A percentile compares a stretch with the other conserved stretches of the same genome.
These are phyloP conservation scores for Dryocosmus kuriphilus DNA, from an alignment of 2,888 invertebrate genomes.

Conservation along the genomic window DNA sequence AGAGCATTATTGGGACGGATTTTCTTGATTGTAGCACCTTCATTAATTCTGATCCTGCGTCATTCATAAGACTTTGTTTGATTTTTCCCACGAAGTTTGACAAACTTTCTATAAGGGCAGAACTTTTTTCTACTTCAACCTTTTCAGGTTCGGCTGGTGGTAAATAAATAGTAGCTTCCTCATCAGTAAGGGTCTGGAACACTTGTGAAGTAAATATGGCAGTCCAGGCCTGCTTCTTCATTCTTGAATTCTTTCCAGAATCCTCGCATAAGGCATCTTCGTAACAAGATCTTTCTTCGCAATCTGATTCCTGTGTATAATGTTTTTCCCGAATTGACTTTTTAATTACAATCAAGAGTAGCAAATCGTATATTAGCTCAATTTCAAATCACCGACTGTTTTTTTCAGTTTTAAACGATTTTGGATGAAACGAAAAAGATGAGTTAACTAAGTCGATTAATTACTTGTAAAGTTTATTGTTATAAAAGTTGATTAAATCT, in stretches of 20 bases:
- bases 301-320: slow-evolving; percentile 52
- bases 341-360: neutral
- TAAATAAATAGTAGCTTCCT: slow-evolving; percentile 65
- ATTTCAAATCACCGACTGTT: neutral
- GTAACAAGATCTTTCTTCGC: slow-evolving; percentile 29
- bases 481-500: neutral
- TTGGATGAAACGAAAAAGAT: too few relatives aligned
- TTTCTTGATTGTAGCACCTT: slow-evolving; percentile 32
- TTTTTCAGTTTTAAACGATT: too few relatives aligned
- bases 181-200: slow-evolving; percentile 71
- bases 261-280: slow-evolving; percentile 29
- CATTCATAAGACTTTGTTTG: slow-evolving; percentile 28
- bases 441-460: too few relatives aligned
- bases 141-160: slow-evolving; percentile 48
- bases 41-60: slow-evolving; percentile 1
- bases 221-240: slow-evolving; percentile 50
- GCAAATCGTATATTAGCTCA: neutral
- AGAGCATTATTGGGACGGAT: neutral
- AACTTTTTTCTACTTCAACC: slow-evolving; percentile 9
- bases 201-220: slow-evolving; percentile 71
- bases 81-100: slow-evolving; percentile 35
- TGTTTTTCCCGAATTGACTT: slow-evolving; percentile 41
- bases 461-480: neutral
- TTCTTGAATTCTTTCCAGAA: slow-evolving; percentile 11
- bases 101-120: slow-evolving; percentile 21